phyloP scores from a whole-genome alignment of 2,888 invertebrate genomes.

The Ernsta delagoae region DNA sequence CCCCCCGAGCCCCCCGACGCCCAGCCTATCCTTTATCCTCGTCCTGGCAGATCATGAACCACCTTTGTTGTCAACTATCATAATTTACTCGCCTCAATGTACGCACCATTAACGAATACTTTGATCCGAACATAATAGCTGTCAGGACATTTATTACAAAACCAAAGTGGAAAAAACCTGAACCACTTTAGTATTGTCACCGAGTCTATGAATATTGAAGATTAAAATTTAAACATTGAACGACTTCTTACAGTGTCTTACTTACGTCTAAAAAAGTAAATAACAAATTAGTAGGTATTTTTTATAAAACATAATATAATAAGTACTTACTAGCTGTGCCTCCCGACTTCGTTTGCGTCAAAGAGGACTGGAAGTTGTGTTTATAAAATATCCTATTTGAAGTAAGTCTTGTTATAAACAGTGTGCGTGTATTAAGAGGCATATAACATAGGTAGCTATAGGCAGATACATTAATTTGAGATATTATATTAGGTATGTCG shows the following conservation, averaged over 20 bases:
- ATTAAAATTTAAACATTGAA: slow-evolving; percentile 2
- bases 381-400: no score
- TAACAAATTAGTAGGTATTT: no score
- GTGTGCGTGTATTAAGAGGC: no score
- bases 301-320: no score
- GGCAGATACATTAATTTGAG: no score
- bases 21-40: slow-evolving; percentile 48
- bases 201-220: slow-evolving; percentile 13
- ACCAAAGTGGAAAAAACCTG: slow-evolving; percentile 27
- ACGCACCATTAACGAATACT: slow-evolving; percentile 41
- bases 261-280: no score
- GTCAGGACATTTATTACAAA: slow-evolving; percentile 27
- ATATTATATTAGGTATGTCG: no score
- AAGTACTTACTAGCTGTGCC: no score
- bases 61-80: slow-evolving; percentile 50
- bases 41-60: slow-evolving; percentile 59
- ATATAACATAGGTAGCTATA: no score
- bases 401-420: no score
- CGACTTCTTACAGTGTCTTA: neutral
- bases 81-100: slow-evolving; percentile 40
- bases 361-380: no score
- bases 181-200: slow-evolving; percentile 21
- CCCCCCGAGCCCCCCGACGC: neutral
- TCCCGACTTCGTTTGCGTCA: no score
- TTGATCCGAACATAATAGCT: slow-evolving; percentile 32